Base-by-base conservation (phyloP, 2,797 vertebrate genomes). In the Acanthurus lineatus region DNA sequence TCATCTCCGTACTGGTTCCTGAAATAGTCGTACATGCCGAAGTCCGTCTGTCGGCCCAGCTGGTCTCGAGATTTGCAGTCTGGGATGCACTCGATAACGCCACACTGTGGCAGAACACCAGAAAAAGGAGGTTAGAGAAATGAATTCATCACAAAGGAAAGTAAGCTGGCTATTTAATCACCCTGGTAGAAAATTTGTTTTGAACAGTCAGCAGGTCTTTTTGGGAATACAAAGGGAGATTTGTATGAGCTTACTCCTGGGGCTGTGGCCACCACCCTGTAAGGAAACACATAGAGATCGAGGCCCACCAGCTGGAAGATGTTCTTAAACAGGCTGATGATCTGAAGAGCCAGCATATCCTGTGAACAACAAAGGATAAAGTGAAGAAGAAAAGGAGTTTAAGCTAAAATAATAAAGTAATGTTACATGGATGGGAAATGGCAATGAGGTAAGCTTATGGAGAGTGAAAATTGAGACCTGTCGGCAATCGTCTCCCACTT, bases 1-100 rank as follows among this genome's bases (percentile, higher is more conserved):
- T 99, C 98, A 15, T 99, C 98, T 9, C 98, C 98, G 0, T 99
- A 99, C 80, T 98, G 98, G 82, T 97, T 97, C 4, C 97, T 96
- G 89, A 99, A 99, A 89, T 99, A 99, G 89, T 99, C 98, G 2
- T 99, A 99, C 98, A 99, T 99, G 89, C 98, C 98, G 0, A 99
- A 99, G 88, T 99, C 98, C 0, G 98, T 99, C 94, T 99, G 98
- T 51, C 98, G 92, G 85, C 98, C 98, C 4, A 99, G 96, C 84
- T 99, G 98, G 92, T 99, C 98, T 40, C 98, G 94, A 59, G 98
- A 99, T 25, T 98, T 99, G 63, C 98, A 99, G 94, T 99, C 97
- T 0, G 98, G 98, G 90, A 99, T 99, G 91, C 98, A 99, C 88
- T 99, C 98, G 2, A 99, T 99, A 78, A 99, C 97, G 1, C 98